These are phyloP conservation scores for Aphaenogaster rudis DNA, from an alignment of 1,140 invertebrate genomes.

Conservation along the genomic window DNA sequence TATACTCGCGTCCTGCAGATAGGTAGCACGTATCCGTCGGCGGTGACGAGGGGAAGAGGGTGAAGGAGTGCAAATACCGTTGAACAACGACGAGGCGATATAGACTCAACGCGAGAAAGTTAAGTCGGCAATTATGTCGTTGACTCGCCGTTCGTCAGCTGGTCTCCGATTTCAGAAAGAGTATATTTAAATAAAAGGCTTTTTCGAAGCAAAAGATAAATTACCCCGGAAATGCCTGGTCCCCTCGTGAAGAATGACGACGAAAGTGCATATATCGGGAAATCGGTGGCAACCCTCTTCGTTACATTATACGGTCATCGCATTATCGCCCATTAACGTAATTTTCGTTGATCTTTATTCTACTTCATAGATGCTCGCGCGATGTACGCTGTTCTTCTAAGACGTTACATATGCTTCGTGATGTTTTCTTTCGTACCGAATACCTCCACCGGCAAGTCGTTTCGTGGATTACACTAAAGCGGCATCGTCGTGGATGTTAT, in stretches of 20 bases:
- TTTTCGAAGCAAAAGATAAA: not conserved
- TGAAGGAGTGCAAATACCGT: conserved; percentile 21
- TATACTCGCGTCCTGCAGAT: conserved; percentile 21
- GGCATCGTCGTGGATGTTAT: not conserved
- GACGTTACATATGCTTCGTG: not conserved
- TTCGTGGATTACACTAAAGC: not conserved
- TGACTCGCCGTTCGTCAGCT: not conserved
- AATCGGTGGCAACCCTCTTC: conserved; percentile 46
- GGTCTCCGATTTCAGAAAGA: not conserved
- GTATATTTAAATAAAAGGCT: not conserved
- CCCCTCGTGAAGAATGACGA: not conserved
- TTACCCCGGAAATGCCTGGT: not conserved
- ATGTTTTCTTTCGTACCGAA: not conserved
- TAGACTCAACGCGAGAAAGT: conserved; percentile 24
- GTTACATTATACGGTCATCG: conserved; percentile 66
- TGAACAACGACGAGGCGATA: not conserved
- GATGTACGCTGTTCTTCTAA: not conserved
- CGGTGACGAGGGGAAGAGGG: too few species aligned
- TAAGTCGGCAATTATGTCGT: conserved; percentile 5
- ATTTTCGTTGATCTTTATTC: not conserved
- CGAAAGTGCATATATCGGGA: conserved; percentile 16
- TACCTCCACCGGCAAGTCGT: not conserved
- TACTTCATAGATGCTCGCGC: conserved; percentile 43
- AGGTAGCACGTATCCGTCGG: not conserved
- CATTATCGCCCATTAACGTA: conserved; percentile 71